Conservation (phyloP, 2,888 invertebrate genomes). For the Tanytarsus gracilentus region DNA sequence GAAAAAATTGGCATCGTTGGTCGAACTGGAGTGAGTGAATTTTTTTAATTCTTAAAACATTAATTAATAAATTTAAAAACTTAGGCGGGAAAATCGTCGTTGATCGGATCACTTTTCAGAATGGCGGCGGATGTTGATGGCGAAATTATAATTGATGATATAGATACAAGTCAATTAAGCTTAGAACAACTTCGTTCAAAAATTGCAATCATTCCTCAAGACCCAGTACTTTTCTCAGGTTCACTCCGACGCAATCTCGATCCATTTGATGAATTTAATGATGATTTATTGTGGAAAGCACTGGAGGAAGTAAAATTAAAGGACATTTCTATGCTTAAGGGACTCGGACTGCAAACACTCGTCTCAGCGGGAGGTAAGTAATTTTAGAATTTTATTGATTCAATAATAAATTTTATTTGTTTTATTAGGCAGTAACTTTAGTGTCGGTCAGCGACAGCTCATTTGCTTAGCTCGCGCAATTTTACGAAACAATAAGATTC, state of each 20-base stretch:
- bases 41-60: slow-evolving; percentile 45
- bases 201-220: slow-evolving; percentile 55
- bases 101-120: slow-evolving; percentile 50
- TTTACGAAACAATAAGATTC: slow-evolving; percentile 62
- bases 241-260: slow-evolving; percentile 53
- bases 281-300: slow-evolving; percentile 59
- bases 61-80: background rate
- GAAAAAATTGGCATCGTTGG: slow-evolving; percentile 55
- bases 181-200: slow-evolving; percentile 52
- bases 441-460: slow-evolving; percentile 57
- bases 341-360: slow-evolving; percentile 45
- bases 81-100: slow-evolving; percentile 60
- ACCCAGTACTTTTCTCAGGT: slow-evolving; percentile 42
- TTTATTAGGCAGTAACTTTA: slow-evolving; percentile 51
- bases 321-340: slow-evolving; percentile 43
- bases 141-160: slow-evolving; percentile 57
- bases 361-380: slow-evolving; percentile 52
- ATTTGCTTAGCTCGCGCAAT: slow-evolving; percentile 78
- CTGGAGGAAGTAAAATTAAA: slow-evolving; percentile 62
- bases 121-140: slow-evolving; percentile 58
- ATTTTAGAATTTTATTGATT: too few species aligned
- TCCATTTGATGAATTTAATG: slow-evolving; percentile 62
- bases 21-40: slow-evolving; percentile 45
- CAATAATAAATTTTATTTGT: too few species aligned
- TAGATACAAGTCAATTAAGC: slow-evolving; percentile 51